Base-by-base conservation (phyloP, 1,140 invertebrate species). In the Drosophila ambigua region DNA sequence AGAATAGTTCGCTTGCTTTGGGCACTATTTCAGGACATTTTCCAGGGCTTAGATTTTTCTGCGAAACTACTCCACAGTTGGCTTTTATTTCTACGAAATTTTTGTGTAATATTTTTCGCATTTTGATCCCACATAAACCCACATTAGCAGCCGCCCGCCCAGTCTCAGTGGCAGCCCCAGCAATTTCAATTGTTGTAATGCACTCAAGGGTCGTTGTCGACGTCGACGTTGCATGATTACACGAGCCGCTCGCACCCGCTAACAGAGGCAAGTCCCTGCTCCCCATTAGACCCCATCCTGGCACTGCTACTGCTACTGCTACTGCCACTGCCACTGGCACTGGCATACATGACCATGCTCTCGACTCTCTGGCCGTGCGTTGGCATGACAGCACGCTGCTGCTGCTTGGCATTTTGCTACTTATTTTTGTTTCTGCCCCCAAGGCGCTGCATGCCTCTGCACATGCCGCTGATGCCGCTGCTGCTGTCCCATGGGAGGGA, bases 171-270 rank as follows among this genome's bases (percentile, higher is more conserved):
- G 41, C 65, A 43, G 31, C 54, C 55, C 54, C 24, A 26, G 45
- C 79, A 76, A 88, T 87, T 87, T 88, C 83, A 79, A 88, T 88
- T 87, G 79, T 87, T 88, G 78, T 79, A 82, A 83, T 87, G 83
- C 75, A 88, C 75, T 88, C 79, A 79, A 76, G 67, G 83, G 75
- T 77, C 83, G 58, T 16, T 20, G 48, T 63, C 61, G 54, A 64
- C 61, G 43, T 35, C 61, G 23, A 59, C 60, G 83, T 60, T 88
- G 64, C 71, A 79, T 87, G 82, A 88, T 82, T 88, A 73, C 78
- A 71, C 66, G 55, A 48, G 57, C 41, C 49, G 46, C 63, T 54
- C 43, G 35, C 35, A 39, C 11, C 35, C 35, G 35, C 23, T 13
- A 8, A 8, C 11, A 39, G 35, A 11, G 35, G 35, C 9, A 39